These are phyloP conservation scores for Cataglyphis livida DNA, from an alignment of 2,888 invertebrate genomes.

Conservation along the genomic window DNA sequence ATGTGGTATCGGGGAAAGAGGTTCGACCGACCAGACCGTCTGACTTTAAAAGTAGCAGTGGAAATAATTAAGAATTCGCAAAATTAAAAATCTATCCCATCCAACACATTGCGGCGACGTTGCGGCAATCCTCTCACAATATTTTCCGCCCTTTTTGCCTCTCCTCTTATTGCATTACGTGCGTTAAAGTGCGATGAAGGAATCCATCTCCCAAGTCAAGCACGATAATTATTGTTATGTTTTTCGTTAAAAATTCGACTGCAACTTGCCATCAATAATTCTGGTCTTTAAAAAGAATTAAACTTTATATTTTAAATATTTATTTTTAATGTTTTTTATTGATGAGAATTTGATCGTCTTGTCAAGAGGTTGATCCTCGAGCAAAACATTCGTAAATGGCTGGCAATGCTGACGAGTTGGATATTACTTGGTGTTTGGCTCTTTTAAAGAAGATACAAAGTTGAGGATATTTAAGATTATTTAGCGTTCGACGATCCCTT, in stretches of 20 bases:
- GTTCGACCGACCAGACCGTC: constrained; percentile 41
- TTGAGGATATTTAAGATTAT: background rate
- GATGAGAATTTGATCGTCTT: background rate
- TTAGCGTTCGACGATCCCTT: background rate
- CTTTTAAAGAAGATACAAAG: background rate
- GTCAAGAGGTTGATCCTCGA: background rate
- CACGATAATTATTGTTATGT: constrained; percentile 57
- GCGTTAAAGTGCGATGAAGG: constrained; percentile 68
- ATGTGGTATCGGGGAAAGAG: constrained; percentile 58
- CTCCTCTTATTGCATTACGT: constrained; percentile 33
- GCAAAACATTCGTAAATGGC: background rate
- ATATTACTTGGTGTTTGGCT: background rate
- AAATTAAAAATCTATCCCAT: constrained; percentile 79
- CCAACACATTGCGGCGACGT: constrained; percentile 51
- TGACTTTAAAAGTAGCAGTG: constrained; percentile 75
- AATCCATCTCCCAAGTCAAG: constrained; percentile 29
- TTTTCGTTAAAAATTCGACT: constrained; percentile 71
- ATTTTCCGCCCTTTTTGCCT: background rate
- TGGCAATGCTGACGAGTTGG: background rate
- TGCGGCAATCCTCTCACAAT: constrained; percentile 57
- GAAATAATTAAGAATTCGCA: constrained; percentile 79
- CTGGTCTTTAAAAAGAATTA: background rate
- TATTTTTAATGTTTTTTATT: background rate
- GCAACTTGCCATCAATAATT: constrained; percentile 51
- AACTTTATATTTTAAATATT: background rate